A percentile compares a stretch with the other conserved stretches of the same genome.
Conservation (phyloP, 2,797 vertebrate genomes). For the Halcyon leucocephala region DNA sequence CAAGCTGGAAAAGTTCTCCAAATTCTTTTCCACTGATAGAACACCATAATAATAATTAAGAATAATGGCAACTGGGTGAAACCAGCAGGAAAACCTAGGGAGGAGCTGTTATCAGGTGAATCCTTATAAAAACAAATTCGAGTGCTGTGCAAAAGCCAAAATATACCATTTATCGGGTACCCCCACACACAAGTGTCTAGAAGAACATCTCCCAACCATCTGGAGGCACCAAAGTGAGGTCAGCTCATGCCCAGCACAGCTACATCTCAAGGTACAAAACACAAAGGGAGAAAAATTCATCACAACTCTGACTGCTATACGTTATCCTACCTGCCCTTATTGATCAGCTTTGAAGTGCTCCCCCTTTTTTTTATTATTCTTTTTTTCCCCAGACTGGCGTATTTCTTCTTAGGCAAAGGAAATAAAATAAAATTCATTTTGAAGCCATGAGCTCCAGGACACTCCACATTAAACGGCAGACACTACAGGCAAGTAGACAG, state of each 20-base stretch:
- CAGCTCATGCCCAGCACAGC: background rate
- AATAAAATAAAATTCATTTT: conserved; percentile 31
- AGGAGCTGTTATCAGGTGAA: background rate
- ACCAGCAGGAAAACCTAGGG: background rate
- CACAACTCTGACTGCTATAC: background rate
- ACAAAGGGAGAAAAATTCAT: background rate
- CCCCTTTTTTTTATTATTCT: background rate
- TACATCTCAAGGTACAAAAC: background rate
- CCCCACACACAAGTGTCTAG: background rate
- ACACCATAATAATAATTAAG: background rate
- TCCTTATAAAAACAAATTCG: background rate
- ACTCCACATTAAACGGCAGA: conserved; percentile 37
- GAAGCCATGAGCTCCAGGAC: conserved; percentile 25
- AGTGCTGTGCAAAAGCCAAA: background rate
- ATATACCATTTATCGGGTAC: background rate
- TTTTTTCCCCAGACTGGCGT: background rate
- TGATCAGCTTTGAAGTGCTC: background rate
- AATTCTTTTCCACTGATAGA: background rate
- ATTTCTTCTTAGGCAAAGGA: conserved; percentile 29
- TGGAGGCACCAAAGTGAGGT: background rate
- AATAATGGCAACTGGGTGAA: background rate
- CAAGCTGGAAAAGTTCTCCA: background rate
- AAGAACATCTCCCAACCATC: background rate
- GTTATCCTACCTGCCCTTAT: background rate
- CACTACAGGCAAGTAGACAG: conserved; percentile 34